Percentiles rank a stretch among this genome's conserved stretches.
phyloP scores from a whole-genome alignment of 2,113 vertebrate species.

The Hydrochoerus hydrochaeris region DNA sequence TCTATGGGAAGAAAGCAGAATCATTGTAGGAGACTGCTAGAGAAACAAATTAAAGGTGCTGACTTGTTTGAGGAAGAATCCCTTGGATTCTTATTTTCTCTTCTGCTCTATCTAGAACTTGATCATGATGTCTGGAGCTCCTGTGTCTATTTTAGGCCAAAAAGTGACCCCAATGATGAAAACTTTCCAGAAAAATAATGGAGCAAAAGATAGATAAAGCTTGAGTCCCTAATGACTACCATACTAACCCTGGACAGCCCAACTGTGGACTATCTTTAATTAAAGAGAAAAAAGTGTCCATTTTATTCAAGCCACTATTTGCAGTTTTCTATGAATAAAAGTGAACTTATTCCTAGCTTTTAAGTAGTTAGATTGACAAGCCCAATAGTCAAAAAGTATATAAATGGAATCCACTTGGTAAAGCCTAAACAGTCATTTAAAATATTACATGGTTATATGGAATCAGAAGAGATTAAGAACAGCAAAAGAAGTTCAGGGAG shows the following conservation, averaged over 20 bases:
- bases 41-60: background rate
- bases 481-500: background rate
- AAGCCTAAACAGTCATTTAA: background rate
- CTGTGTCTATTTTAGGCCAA: background rate
- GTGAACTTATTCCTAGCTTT: background rate
- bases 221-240: background rate
- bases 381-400: background rate
- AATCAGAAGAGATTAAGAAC: background rate
- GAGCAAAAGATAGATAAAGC: background rate
- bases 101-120: background rate
- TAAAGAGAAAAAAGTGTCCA: background rate
- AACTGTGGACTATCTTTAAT: background rate
- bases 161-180: background rate
- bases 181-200: background rate
- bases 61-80: background rate
- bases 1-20: background rate
- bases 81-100: background rate
- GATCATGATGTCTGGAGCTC: background rate
- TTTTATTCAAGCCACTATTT: background rate
- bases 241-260: background rate
- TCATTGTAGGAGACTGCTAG: background rate
- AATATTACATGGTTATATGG: background rate
- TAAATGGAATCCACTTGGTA: background rate
- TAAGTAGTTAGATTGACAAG: background rate
- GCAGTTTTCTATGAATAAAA: constrained; percentile 36